A percentile compares a stretch with the other conserved stretches of the same genome.
Conservation (phyloP, 2,113 vertebrate species). For the Phalacrocorax brasilianus region DNA sequence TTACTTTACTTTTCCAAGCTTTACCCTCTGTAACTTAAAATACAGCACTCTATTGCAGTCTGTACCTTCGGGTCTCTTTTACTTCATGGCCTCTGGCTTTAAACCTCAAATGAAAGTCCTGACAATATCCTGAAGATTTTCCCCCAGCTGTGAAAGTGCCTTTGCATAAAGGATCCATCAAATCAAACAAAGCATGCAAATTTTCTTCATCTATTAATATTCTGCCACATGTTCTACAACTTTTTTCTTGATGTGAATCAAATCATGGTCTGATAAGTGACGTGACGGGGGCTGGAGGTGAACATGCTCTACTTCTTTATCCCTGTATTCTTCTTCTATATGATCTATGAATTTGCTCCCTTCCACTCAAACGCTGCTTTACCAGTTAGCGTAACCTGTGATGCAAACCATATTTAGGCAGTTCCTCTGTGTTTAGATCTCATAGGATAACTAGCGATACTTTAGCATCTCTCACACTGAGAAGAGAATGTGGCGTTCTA, state of each 20-base stretch:
- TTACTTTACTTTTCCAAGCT: neutral
- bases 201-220: neutral
- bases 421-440: neutral
- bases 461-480: neutral
- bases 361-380: neutral
- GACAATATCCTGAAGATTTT: neutral
- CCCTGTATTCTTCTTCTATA: neutral
- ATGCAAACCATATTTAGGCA: neutral
- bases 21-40: neutral
- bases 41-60: neutral
- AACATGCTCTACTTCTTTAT: neutral
- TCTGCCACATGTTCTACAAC: neutral
- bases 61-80: neutral
- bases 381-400: neutral
- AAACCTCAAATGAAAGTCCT: neutral
- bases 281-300: accelerated
- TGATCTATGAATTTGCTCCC: neutral
- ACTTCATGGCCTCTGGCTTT: neutral
- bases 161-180: neutral
- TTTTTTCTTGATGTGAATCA: neutral
- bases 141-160: neutral
- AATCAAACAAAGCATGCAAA: neutral
- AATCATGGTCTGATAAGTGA: neutral
- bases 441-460: neutral
- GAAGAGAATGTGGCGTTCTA: neutral